phyloP scores from a whole-genome alignment of 2,888 invertebrate species.

The Hypselothyrea guttata region DNA sequence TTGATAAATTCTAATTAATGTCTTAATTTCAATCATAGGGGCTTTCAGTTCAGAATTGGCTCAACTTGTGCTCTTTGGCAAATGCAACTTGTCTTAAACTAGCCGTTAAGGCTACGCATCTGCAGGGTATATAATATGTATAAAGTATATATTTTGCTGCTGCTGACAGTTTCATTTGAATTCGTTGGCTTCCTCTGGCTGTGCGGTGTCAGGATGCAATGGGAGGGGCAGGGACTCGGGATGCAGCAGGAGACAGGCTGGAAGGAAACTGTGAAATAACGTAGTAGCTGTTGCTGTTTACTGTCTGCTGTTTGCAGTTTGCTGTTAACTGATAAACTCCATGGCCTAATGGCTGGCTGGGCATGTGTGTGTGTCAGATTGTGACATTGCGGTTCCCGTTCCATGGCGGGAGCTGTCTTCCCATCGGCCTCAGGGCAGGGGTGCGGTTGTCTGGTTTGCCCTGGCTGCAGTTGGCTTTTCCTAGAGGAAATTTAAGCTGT shows the following conservation, averaged over 20 bases:
- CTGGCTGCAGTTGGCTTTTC: constrained; percentile 6
- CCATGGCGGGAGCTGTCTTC: constrained; percentile 20
- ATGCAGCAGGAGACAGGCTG: constrained; percentile 3
- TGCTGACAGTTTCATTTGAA: constrained; percentile 57
- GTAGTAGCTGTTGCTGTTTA: no score
- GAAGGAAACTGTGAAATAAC: constrained; percentile 32
- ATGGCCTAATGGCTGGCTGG: background rate
- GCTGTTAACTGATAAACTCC: constrained; percentile 22
- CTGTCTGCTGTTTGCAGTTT: constrained; percentile 15
- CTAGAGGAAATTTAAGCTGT: constrained; percentile 17
- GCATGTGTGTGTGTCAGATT: constrained; percentile 10
- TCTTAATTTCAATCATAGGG: no score
- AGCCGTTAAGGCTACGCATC: no score
- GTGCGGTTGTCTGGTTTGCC: background rate
- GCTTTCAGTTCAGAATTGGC: no score
- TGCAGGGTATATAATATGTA: background rate
- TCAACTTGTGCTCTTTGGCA: no score
- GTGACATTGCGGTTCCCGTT: constrained; percentile 10
- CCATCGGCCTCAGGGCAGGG: constrained; percentile 13
- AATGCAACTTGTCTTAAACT: no score
- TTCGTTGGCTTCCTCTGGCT: constrained; percentile 15
- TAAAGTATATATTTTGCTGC: constrained; percentile 5
- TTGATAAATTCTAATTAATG: no score
- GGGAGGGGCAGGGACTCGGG: constrained; percentile 5
- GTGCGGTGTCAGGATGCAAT: constrained; percentile 5